These are phyloP conservation scores for Neoscelio sp. DNA, from an alignment of 2,888 invertebrate genomes.

Conservation along the genomic window DNA sequence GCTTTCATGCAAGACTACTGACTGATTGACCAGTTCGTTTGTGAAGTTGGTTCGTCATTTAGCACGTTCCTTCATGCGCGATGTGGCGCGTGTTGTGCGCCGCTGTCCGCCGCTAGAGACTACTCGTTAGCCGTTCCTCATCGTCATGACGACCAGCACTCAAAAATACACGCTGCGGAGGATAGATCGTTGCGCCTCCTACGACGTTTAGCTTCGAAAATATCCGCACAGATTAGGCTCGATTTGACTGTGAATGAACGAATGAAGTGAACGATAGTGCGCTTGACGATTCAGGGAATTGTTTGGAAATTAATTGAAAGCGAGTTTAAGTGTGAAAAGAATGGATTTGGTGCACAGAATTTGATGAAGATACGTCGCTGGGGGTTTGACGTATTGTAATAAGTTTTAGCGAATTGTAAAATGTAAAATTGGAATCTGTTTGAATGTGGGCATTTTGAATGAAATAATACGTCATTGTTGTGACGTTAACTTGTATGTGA, in stretches of 20 bases:
- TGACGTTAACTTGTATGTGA: no score
- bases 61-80: conserved; percentile 48
- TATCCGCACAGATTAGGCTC: conserved; percentile 12
- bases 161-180: conserved; percentile 75
- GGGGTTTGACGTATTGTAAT: no score
- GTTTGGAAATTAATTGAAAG: no score
- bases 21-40: conserved; percentile 55
- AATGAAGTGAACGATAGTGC: background rate
- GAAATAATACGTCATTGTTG: no score
- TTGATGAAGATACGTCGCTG: no score
- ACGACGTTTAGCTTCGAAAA: conserved; percentile 32
- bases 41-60: conserved; percentile 39
- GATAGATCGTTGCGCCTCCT: conserved; percentile 58
- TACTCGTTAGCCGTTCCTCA: conserved; percentile 54
- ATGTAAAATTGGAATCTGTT: no score
- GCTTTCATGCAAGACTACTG: conserved; percentile 48
- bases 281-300: background rate
- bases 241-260: conserved; percentile 10
- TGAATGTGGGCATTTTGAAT: no score
- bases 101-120: conserved; percentile 8
- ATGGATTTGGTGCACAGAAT: no score
- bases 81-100: conserved; percentile 21
- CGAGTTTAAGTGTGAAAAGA: no score
- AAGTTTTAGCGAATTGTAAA: no score
- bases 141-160: conserved; percentile 77